Conservation (phyloP, 1,140 invertebrate species). For the Eulimnadia texana region DNA sequence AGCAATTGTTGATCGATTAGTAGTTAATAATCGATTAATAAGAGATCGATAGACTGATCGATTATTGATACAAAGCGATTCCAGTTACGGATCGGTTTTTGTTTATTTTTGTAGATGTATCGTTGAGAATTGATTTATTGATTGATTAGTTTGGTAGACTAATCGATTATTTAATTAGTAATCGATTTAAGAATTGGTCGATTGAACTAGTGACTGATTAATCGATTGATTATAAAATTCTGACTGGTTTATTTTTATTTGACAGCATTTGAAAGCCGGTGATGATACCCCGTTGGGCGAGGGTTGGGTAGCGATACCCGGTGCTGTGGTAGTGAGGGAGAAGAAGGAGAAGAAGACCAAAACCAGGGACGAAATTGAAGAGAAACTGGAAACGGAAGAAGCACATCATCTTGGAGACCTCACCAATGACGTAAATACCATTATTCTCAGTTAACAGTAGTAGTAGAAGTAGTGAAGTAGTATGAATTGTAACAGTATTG, state of each 20-base stretch:
- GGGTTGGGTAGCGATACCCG: conserved; percentile 40
- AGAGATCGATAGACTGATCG: no score
- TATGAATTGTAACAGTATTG: no score
- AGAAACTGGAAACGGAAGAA: conserved; percentile 64
- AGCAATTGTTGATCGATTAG: no score
- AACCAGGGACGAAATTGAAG: conserved; percentile 65
- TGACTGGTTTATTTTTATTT: conserved; percentile 9
- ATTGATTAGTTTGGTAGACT: neutral
- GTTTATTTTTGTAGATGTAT: no score
- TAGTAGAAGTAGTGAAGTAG: no score
- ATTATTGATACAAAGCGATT: no score
- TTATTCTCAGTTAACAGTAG: no score
- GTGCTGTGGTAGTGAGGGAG: conserved; percentile 57
- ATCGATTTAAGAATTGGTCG: no score
- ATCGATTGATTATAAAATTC: neutral
- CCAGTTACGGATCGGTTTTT: no score
- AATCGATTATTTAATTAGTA: no score
- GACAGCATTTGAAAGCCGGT: conserved; percentile 28
- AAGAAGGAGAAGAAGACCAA: conserved; percentile 59
- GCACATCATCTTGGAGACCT: conserved; percentile 63
- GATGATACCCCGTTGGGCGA: conserved; percentile 39
- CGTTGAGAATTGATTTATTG: neutral
- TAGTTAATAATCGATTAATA: no score
- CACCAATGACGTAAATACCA: conserved; percentile 54
- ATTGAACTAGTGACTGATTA: no score